These are phyloP conservation scores for Plectrocnemia conspersa DNA, from an alignment of 1,140 invertebrate species.

Conservation along the genomic window DNA sequence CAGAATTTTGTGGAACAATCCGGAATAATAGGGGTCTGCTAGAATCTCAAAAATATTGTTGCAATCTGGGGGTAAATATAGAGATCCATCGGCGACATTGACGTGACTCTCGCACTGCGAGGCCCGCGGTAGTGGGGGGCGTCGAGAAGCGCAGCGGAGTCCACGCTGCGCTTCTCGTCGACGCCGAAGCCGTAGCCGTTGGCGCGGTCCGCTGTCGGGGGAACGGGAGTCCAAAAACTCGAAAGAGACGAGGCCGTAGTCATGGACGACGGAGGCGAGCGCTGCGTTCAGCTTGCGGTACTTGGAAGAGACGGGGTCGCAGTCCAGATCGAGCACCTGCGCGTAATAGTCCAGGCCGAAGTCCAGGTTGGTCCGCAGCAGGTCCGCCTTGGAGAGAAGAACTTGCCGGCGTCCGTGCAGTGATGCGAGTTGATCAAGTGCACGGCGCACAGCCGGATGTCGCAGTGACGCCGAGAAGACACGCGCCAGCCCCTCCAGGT, in stretches of 20 bases:
- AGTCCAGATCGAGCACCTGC: conserved; percentile 88
- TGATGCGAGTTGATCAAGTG: conserved; percentile 96
- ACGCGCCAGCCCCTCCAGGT: conserved; percentile 79
- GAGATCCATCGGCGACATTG: no score
- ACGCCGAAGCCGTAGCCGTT: conserved; percentile 88
- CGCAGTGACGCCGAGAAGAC: conserved; percentile 67
- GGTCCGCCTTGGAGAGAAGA: conserved; percentile 93
- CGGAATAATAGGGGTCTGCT: no score
- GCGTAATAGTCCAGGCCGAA: conserved; percentile 96
- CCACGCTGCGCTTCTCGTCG: conserved; percentile 78
- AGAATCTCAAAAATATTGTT: no score
- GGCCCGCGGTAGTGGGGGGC: no score
- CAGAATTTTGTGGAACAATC: no score
- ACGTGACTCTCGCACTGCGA: no score
- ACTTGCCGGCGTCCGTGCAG: conserved; percentile 89
- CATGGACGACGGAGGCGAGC: conserved; percentile 82
- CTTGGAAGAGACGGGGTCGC: conserved; percentile 63
- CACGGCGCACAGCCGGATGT: conserved; percentile 77
- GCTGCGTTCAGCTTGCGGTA: conserved; percentile 87
- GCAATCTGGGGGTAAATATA: no score
- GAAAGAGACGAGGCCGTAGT: conserved; percentile 90
- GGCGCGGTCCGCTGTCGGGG: conserved; percentile 80
- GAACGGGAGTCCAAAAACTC: conserved; percentile 77
- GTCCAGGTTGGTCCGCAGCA: conserved; percentile 75
- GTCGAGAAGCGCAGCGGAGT: no score